phyloP scores from a whole-genome alignment of 2,113 vertebrate species.

The Motacilla tschutschensis region DNA sequence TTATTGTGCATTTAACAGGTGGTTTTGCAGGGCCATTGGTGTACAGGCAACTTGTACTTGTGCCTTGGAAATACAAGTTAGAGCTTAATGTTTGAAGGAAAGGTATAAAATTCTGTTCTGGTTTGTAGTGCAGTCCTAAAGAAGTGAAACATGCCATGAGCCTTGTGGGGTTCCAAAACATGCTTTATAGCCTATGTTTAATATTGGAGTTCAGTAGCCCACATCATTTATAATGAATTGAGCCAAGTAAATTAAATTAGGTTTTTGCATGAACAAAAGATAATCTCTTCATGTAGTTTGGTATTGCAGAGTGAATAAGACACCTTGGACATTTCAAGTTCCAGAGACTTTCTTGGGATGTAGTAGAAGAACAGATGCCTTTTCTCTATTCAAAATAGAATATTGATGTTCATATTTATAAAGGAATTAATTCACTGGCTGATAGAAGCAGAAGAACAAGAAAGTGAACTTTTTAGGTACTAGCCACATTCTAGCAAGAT shows the following conservation, averaged over 20 bases:
- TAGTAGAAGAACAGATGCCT: constrained; percentile 46
- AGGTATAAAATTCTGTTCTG: neutral
- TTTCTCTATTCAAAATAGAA: neutral
- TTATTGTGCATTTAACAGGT: neutral
- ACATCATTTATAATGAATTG: constrained; percentile 3
- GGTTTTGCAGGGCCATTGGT: neutral
- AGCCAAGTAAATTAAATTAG: constrained; percentile 52
- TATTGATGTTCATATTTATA: constrained; percentile 64
- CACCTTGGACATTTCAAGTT: constrained; percentile 38
- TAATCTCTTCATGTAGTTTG: neutral
- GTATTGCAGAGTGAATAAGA: neutral
- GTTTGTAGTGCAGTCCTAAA: neutral
- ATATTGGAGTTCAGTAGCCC: neutral
- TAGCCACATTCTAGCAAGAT: constrained; percentile 37
- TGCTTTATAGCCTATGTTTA: neutral
- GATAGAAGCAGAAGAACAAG: constrained; percentile 47
- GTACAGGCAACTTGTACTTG: neutral
- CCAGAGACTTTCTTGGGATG: constrained; percentile 27
- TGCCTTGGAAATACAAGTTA: neutral
- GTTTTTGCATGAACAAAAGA: constrained; percentile 55
- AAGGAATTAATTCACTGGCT: constrained; percentile 65
- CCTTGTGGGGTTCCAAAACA: neutral
- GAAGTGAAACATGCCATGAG: neutral
- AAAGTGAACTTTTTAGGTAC: neutral
- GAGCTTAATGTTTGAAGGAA: neutral